Base-by-base conservation (phyloP, 2,888 invertebrate species). In the Malachius bipustulatus region DNA sequence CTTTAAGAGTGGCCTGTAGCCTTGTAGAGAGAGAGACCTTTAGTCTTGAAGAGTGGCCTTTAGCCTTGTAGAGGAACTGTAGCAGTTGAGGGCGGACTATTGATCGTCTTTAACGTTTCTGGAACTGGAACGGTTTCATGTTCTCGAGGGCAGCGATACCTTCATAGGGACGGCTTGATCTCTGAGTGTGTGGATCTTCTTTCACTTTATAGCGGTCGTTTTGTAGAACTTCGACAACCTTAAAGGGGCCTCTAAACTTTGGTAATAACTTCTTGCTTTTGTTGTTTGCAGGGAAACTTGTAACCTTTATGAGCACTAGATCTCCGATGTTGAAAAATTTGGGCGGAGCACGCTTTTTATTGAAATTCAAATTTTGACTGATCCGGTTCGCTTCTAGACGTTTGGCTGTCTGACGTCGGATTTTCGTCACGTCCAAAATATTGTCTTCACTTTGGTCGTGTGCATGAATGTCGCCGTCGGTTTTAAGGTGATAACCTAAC, bases 391-490 rank as follows among this genome's bases (percentile, higher is more conserved):
- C 12, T 35, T 37, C 35, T 27, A 37, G 27, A 16, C 15, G 26
- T 14, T 36, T 13, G 13, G 35, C 13, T 12, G 27, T 29, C 15
- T 35, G 9, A 35, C 29, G 8, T 16, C 29, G 15, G 10, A 37
- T 27, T 27, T 37, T 37, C 14, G 37, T 37, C 16, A 44, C 42
- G 30, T 42, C 40, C 31, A 38, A 8, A 6, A 9, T 11, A 16
- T 38, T 35, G 35, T 34, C 35, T 14, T 38, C 40, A 31, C 32
- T 26, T 10, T 14, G 16, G 32, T 34, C 30, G 13, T 19, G 12
- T n/a, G n/a, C n/a, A n/a, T n/a, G n/a, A 32, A 31, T 27, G 36
- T 37, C 39, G 13, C 29, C 32, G 36, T 41, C 41, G 4, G 32
- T 33, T 34, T 13, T 43, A 9, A 42, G 13, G 15, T 27, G 26